These are phyloP conservation scores for Procambarus virginalis DNA, from an alignment of 1,140 invertebrate genomes.

Conservation along the genomic window DNA sequence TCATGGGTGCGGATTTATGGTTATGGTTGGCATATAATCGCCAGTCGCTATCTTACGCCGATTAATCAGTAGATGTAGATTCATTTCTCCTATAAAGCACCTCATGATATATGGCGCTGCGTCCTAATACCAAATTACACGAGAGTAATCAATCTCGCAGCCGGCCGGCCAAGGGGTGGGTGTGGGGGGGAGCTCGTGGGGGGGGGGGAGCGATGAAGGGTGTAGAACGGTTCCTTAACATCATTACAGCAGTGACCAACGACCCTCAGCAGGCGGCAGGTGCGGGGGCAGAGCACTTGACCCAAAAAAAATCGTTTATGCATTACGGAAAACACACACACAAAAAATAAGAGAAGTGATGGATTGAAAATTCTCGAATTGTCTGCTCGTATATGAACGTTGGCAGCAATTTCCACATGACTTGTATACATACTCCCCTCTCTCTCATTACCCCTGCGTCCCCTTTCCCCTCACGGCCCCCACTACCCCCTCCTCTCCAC, in stretches of 20 bases:
- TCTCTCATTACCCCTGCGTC: constrained; percentile 35
- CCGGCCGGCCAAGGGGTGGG: background rate
- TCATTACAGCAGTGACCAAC: constrained; percentile 7
- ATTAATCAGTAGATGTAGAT: constrained; percentile 49
- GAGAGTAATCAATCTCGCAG: constrained; percentile 19
- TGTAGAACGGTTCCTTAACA: constrained; percentile 12
- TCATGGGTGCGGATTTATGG: constrained; percentile 27
- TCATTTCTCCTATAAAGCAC: constrained; percentile 18
- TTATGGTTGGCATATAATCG: constrained; percentile 51
- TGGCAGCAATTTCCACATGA: constrained; percentile 66
- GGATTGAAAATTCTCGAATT: constrained; percentile 59
- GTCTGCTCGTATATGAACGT: constrained; percentile 64
- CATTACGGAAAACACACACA: constrained; percentile 12
- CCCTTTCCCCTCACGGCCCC: constrained; percentile 1
- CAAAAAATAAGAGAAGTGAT: constrained; percentile 23
- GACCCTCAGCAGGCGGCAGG: no score
- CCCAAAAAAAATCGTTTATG: background rate
- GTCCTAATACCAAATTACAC: constrained; percentile 24
- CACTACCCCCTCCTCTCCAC: background rate
- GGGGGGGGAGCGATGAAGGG: no score
- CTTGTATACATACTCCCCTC: constrained; percentile 61
- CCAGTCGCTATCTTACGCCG: constrained; percentile 49
- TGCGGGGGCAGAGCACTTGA: no score
- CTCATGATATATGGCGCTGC: constrained; percentile 4
- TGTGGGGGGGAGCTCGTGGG: background rate